Evolutionary conservation across 2,888 invertebrate species (phyloP), one percentile per base, ranked within the genome.

Genomic region (Hemistola chrysoprasaria): DNA sequence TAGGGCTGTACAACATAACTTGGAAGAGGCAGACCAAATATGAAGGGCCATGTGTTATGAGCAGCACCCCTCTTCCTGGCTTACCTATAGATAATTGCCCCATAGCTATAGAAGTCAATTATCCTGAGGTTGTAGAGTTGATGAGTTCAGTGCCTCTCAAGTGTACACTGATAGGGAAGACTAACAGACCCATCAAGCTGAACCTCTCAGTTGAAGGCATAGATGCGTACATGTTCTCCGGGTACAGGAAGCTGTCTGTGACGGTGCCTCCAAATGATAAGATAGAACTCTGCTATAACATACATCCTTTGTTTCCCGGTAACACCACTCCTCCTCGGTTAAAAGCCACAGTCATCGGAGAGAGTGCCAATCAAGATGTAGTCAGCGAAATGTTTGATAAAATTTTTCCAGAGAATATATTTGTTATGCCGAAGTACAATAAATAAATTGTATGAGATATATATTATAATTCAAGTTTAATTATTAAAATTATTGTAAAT

Each of bases 181-280:
- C 94, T 0, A 88, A 90, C 29, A 91, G 90, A 43, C 91, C 96
- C 23, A 91, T 95, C 41, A 93, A 95, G 47, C 82, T 97, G 22
- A 92, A 92, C 57, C 80, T 96, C 23, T 91, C 90, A 35, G 93
- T 97, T 83, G 96, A 96, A 59, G 93, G 94, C 4, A 95, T 93
- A 43, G 97, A 98, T 74, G 95, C 95, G 24, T 98, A 98, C 74
- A 97, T 98, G 95, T 98, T 97, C 83, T 94, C 98, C 45, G 98
- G 98, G 1, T 96, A 97, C 67, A 97, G 96, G 83, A 96, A 97
- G 90, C 94, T 90, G 53, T 83, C 86, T 22, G 78, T 91, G 8
- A 90, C 90, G 8, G 79, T 92, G 37, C 85, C 93, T 30, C 94
- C 94, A 0, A 90, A 90, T 45, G 91, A 91, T 22, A 86, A 81